These are phyloP conservation scores for Steinernema khuongi DNA, from an alignment of 1,140 invertebrate genomes.

Conservation along the genomic window DNA sequence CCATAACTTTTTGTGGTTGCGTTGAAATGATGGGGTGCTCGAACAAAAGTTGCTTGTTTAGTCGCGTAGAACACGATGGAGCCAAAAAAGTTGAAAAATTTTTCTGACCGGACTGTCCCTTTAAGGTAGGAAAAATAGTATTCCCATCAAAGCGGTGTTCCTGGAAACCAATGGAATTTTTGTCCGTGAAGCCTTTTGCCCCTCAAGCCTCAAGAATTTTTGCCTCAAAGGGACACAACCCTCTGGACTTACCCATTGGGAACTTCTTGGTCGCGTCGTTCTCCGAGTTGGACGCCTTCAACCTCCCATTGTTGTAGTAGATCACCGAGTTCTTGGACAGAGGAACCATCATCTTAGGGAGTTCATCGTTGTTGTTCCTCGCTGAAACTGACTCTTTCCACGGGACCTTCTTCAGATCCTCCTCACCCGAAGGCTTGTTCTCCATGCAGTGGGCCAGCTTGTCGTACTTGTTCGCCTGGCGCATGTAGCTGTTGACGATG, in stretches of 20 bases:
- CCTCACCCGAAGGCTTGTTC: not conserved
- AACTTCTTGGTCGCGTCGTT: not conserved
- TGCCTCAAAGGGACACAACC: not conserved
- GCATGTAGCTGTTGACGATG: slow-evolving; percentile 70
- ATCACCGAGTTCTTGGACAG: slow-evolving; percentile 4
- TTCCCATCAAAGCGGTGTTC: no score
- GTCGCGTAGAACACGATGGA: no score
- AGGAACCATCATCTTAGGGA: not conserved
- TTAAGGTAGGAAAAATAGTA: no score
- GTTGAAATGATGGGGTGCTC: no score
- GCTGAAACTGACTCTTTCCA: not conserved
- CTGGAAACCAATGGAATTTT: no score
- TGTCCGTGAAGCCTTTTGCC: not conserved
- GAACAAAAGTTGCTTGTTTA: no score
- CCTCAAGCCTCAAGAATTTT: not conserved
- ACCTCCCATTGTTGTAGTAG: not conserved
- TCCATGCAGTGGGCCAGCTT: slow-evolving; percentile 35
- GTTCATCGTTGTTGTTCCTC: not conserved
- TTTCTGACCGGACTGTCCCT: no score
- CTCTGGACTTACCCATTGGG: not conserved
- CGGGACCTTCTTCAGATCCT: not conserved
- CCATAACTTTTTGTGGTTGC: no score
- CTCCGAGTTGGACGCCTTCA: not conserved
- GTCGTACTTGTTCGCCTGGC: slow-evolving; percentile 42
- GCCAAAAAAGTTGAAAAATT: no score